Evolutionary conservation across 2,888 invertebrate species (phyloP).

Genomic region (Macaria notata): DNA sequence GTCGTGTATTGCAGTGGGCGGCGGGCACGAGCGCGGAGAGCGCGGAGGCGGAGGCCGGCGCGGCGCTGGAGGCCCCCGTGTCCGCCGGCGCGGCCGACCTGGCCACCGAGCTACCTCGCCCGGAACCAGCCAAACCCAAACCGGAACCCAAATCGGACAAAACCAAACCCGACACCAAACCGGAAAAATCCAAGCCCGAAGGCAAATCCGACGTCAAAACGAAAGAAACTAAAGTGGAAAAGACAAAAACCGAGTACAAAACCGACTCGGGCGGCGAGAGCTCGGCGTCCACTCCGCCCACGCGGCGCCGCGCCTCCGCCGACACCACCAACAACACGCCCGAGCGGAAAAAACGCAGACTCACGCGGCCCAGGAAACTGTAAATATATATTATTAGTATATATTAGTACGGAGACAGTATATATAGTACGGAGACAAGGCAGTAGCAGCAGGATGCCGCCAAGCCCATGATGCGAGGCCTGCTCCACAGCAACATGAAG

Average conservation of each 20-base stretch:
- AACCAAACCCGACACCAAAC: constrained; percentile 26
- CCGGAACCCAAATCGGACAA: constrained; percentile 33
- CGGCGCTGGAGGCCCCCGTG: constrained; percentile 32
- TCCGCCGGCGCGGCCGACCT: constrained; percentile 31
- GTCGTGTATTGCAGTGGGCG: constrained; percentile 51
- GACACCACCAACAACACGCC: constrained; percentile 59
- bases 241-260: constrained; percentile 36
- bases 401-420: too few species aligned
- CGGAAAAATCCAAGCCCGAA: constrained; percentile 23
- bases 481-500: constrained; percentile 85
- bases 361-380: constrained; percentile 74
- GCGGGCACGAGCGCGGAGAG: constrained; percentile 54
- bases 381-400: constrained; percentile 36
- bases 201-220: constrained; percentile 12
- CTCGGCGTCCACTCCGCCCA: constrained; percentile 48
- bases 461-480: constrained; percentile 88
- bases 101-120: constrained; percentile 29
- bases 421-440: constrained; percentile 50
- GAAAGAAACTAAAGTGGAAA: constrained; percentile 26
- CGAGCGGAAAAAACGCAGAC: constrained; percentile 75
- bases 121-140: constrained; percentile 36
- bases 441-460: constrained; percentile 60
- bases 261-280: constrained; percentile 43
- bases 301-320: constrained; percentile 66
- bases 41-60: constrained; percentile 34